Conservation (phyloP, 2,113 vertebrate species). For the Sylvietta virens region DNA sequence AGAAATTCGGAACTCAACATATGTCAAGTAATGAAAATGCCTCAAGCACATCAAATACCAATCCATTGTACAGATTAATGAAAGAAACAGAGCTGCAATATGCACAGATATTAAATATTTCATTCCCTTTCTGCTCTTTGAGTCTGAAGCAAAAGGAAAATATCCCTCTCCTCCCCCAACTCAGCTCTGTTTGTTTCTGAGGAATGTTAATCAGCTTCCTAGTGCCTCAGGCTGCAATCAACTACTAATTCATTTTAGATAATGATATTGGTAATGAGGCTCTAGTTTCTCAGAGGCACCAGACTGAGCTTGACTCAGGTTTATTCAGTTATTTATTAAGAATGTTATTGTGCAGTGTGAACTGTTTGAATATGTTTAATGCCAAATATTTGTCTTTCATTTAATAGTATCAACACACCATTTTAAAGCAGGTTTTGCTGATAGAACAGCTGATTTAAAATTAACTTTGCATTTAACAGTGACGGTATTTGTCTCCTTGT, state of each 20-base stretch:
- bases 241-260: slow-evolving; percentile 51
- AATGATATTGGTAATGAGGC: slow-evolving; percentile 40
- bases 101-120: slow-evolving; percentile 15
- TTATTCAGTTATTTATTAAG: slow-evolving; percentile 11
- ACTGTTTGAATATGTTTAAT: background rate
- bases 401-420: background rate
- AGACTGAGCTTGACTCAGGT: background rate
- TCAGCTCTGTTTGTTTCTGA: background rate
- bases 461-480: background rate
- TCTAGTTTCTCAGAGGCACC: slow-evolving; percentile 4
- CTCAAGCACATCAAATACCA: background rate
- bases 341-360: background rate
- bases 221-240: slow-evolving; percentile 43
- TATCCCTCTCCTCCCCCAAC: background rate
- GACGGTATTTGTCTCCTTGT: background rate
- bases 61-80: background rate
- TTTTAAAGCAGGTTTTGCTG: background rate
- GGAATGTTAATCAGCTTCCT: slow-evolving; percentile 43
- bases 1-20: background rate
- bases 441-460: background rate
- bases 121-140: background rate
- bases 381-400: background rate
- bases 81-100: background rate
- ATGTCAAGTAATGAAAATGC: background rate
- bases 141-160: background rate